Conservation (phyloP, 2,888 invertebrate genomes). For the Caenorhabditis sp. region DNA sequence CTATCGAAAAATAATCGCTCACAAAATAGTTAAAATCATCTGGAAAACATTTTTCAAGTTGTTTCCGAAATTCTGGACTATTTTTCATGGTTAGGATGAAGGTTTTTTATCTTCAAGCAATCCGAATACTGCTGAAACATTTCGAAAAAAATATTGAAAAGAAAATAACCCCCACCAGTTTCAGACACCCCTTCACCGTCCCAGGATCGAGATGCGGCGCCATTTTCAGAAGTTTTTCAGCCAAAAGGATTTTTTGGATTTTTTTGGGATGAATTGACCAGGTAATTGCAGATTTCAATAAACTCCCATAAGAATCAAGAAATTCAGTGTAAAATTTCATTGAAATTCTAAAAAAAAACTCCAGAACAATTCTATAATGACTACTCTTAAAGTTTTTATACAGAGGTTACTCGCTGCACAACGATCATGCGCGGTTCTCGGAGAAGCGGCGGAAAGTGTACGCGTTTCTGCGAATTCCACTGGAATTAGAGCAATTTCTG, state of each 20-base stretch:
- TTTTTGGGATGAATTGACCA: constrained; percentile 74
- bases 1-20: neutral
- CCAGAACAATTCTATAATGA: constrained; percentile 1
- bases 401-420: constrained; percentile 90
- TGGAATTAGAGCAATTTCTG: constrained; percentile 88
- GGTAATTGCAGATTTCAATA: constrained; percentile 49
- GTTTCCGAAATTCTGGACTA: too few species aligned
- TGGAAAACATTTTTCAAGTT: too few species aligned
- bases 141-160: too few species aligned
- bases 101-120: too few species aligned
- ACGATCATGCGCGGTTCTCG: constrained; percentile 94
- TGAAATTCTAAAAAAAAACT: constrained; percentile 1
- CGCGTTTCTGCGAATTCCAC: constrained; percentile 94
- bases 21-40: neutral
- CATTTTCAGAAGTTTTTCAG: constrained; percentile 31
- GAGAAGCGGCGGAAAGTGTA: constrained; percentile 92
- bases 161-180: neutral
- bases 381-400: constrained; percentile 18
- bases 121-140: too few species aligned
- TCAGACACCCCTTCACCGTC: constrained; percentile 53
- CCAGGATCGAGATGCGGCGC: constrained; percentile 13
- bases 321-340: neutral
- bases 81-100: too few species aligned
- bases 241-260: constrained; percentile 66
- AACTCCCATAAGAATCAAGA: neutral